Percentiles rank a stretch among this genome's conserved stretches.
These are phyloP conservation scores for Myotis brandtii DNA, from an alignment of 2,113 vertebrate species.

Conservation along the genomic window DNA sequence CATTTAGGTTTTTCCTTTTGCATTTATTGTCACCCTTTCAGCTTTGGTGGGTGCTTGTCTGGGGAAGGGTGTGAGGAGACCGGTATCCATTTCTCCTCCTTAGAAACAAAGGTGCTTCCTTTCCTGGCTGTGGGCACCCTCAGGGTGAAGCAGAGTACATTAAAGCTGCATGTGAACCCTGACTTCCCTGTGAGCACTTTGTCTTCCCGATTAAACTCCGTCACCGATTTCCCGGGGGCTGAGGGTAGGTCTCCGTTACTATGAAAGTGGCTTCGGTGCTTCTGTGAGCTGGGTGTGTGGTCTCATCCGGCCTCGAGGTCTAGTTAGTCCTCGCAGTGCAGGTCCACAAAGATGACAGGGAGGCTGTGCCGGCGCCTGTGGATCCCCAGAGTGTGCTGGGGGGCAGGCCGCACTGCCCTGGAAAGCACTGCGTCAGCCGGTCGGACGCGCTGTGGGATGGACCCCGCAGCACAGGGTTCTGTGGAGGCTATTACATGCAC, in stretches of 20 bases:
- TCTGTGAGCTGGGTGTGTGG: not conserved
- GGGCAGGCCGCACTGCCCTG: too few relatives aligned
- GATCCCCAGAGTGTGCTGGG: not conserved
- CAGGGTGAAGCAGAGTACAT: not conserved
- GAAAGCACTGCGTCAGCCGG: not conserved
- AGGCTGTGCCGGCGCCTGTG: fast-evolving
- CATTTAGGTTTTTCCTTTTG: constrained; percentile 82
- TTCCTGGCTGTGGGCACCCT: not conserved
- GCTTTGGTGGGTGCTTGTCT: constrained; percentile 23
- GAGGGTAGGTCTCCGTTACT: constrained; percentile 34
- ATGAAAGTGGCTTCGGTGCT: not conserved
- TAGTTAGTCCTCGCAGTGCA: not conserved
- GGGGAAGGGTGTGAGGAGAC: not conserved
- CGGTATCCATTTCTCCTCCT: not conserved
- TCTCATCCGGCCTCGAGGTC: not conserved
- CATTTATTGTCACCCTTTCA: constrained; percentile 7
- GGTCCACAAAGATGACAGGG: not conserved
- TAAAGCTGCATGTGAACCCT: constrained; percentile 7
- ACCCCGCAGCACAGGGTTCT: fast-evolving
- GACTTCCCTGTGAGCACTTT: not conserved
- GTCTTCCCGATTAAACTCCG: constrained; percentile 30
- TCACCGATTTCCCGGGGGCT: not conserved
- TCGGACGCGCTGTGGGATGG: not conserved
- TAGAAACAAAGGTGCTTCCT: not conserved
- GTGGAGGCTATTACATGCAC: not conserved